phyloP scores from a whole-genome alignment of 2,113 vertebrate species.

The Lipotes vexillifer region DNA sequence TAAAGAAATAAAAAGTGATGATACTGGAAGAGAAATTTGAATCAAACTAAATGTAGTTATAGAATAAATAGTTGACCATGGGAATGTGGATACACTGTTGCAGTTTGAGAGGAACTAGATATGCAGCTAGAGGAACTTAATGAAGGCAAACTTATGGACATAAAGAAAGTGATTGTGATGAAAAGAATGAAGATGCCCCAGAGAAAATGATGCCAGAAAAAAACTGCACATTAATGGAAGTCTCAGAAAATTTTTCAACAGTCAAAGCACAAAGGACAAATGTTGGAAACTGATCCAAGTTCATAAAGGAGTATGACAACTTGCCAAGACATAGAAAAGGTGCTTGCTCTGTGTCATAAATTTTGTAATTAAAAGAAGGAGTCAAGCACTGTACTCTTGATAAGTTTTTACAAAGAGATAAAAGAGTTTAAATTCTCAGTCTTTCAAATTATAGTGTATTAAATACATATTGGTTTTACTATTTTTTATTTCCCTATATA shows the following conservation, averaged over 20 bases:
- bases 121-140: background rate
- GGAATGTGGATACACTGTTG: background rate
- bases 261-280: background rate
- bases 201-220: background rate
- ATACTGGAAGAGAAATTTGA: background rate
- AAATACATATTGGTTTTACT: background rate
- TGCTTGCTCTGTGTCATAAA: background rate
- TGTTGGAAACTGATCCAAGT: background rate
- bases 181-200: background rate
- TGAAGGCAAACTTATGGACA: background rate
- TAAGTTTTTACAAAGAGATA: constrained; percentile 10
- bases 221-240: background rate
- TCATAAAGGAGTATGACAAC: background rate
- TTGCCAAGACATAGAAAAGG: background rate
- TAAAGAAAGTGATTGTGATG: background rate
- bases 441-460: background rate
- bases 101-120: background rate
- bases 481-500: background rate
- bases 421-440: background rate
- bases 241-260: background rate
- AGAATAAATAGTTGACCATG: background rate
- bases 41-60: background rate
- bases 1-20: background rate
- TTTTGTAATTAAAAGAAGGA: background rate
- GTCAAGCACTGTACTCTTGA: background rate